Base-by-base conservation (phyloP, 2,888 invertebrate genomes). In the Caenorhabditis doughertyi region DNA sequence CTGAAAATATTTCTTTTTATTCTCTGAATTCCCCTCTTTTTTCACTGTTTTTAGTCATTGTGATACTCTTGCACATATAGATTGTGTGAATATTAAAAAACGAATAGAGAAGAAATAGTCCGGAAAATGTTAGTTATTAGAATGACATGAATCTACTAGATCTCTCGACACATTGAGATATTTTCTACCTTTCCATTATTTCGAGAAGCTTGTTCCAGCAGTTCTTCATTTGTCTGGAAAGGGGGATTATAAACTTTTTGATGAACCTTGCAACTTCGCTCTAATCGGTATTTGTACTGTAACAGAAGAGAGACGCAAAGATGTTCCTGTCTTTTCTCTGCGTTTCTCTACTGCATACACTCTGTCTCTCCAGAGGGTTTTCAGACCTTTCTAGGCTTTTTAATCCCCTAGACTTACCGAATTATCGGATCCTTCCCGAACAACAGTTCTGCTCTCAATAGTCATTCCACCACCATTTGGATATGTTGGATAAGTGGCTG, bases 401-500 rank as follows among this genome's bases (percentile, higher is more conserved):
- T 11, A 25, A 21, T 4, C 5, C 23, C 81, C n/a, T n/a, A n/a
- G n/a, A n/a, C n/a, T 44, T 32, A 86, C 86, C 83, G 79, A 72
- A 29, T 86, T 84, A 39, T 86, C 90, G 4, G 85, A 79, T 25
- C 85, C 87, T 39, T 89, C 90, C 65, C 87, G 88, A 32, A 89
- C 76, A 0, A 90, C 89, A 0, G 89, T 90, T 1, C 87, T 85
- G n/a, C 88, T 86, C 25, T 85, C 84, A 25, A 89, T 84, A 0
- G 88, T 89, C 67, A 84, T 85, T 44, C 89, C 89, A 4, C 84
- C 88, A 2, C 86, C 89, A 67, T 88, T 87, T 39, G 91, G 89
- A 80, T 91, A 91, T 9, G 91, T 91, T 18, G 91, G 90, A 77
- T 89, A 89, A 7, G 88, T 89, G 27, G 87, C 89, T 1, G 87